Evolutionary conservation across 2,113 vertebrate species (phyloP).

Genomic region (Ursus arctos): DNA sequence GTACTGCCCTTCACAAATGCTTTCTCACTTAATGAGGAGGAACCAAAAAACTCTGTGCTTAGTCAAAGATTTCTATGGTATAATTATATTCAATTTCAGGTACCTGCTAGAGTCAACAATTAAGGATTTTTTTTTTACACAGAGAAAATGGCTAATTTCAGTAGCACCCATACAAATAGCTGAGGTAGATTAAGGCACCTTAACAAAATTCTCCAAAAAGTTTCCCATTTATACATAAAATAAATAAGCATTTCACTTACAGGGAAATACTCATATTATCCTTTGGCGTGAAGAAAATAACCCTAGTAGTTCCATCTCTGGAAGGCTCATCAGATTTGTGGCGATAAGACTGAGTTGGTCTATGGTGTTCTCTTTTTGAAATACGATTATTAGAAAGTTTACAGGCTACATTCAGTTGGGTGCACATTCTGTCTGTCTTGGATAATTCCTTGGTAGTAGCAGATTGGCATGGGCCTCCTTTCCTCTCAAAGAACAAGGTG

Average conservation of each 20-base stretch:
- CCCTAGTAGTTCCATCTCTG: slow-evolving; percentile 83
- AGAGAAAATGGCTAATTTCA: slow-evolving; percentile 14
- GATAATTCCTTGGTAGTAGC: slow-evolving; percentile 77
- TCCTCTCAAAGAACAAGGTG: slow-evolving; percentile 85
- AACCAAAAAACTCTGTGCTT: slow-evolving; percentile 8
- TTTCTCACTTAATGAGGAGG: slow-evolving; percentile 6
- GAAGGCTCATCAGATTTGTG: slow-evolving; percentile 83
- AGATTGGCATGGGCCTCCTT: slow-evolving; percentile 71
- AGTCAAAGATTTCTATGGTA: slow-evolving; percentile 23
- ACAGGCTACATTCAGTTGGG: slow-evolving; percentile 88
- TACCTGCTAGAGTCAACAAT: not conserved
- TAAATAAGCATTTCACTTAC: slow-evolving; percentile 89
- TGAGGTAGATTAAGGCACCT: not conserved
- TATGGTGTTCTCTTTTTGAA: slow-evolving; percentile 82
- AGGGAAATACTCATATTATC: slow-evolving; percentile 88
- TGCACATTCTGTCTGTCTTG: slow-evolving; percentile 85
- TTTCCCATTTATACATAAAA: slow-evolving; percentile 35
- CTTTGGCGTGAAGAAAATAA: slow-evolving; percentile 95
- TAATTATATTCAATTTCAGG: slow-evolving; percentile 1
- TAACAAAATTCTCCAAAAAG: slow-evolving; percentile 52
- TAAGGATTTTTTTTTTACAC: not conserved
- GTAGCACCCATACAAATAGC: not conserved
- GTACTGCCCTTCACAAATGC: not conserved
- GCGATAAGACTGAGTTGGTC: slow-evolving; percentile 79
- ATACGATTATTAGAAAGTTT: slow-evolving; percentile 79